Conservation (phyloP, 2,113 vertebrate genomes). For the Psilopogon haemacephalus region DNA sequence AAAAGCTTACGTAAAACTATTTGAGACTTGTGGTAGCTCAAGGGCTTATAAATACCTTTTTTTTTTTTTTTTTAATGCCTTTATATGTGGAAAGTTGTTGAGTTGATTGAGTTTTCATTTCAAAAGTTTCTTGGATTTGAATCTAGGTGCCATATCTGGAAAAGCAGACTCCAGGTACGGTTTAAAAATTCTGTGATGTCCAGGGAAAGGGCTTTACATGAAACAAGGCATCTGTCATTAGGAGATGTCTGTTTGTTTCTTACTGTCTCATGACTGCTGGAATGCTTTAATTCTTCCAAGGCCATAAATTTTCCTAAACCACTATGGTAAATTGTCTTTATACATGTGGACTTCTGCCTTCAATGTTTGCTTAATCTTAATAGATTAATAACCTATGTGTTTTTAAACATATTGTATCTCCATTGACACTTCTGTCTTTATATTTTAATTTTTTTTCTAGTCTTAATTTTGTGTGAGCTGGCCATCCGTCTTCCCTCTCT, state of each 20-base stretch:
- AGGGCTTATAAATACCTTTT: background rate
- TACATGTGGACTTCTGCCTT: background rate
- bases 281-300: background rate
- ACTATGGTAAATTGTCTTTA: background rate
- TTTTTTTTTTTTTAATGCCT: background rate
- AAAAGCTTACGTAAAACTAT: background rate
- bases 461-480: background rate
- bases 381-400: background rate
- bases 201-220: background rate
- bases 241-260: background rate
- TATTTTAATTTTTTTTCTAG: background rate
- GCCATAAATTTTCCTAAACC: background rate
- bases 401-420: background rate
- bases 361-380: background rate
- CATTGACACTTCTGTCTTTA: background rate
- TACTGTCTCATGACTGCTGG: background rate
- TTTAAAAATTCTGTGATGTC: background rate
- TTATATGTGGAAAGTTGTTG: background rate
- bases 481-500: background rate
- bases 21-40: background rate
- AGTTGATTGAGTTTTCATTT: conserved; percentile 5
- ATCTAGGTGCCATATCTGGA: background rate
- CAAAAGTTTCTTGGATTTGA: background rate
- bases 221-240: background rate
- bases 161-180: background rate